Percentiles rank a stretch among this genome's conserved stretches.
Evolutionary conservation across 2,888 invertebrate genomes (phyloP).

Genomic region (Anorthoa munda): DNA sequence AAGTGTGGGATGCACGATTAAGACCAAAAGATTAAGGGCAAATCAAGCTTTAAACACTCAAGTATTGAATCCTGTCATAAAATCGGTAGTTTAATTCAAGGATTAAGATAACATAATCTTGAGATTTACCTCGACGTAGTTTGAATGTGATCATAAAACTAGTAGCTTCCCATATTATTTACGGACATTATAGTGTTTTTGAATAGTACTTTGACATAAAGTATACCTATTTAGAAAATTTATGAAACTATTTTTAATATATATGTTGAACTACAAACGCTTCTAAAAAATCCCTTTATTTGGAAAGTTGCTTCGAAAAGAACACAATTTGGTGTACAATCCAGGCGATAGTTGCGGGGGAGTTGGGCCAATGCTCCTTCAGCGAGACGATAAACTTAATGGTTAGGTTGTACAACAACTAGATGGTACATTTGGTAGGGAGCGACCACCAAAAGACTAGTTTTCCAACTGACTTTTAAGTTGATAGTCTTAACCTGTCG

Average conservation of each 20-base stretch:
- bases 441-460: constrained; percentile 82
- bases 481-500: no score
- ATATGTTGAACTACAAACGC: no score
- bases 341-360: constrained; percentile 97
- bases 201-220: no score
- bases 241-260: neutral
- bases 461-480: neutral
- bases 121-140: neutral
- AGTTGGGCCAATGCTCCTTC: constrained; percentile 96
- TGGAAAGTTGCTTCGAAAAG: constrained; percentile 85
- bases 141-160: neutral
- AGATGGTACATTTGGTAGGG: constrained; percentile 95
- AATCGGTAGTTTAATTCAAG: neutral
- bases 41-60: neutral
- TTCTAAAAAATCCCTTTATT: constrained; percentile 77
- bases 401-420: constrained; percentile 94
- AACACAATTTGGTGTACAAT: constrained; percentile 96
- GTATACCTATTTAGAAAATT: no score
- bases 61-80: neutral
- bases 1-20: neutral
- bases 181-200: no score
- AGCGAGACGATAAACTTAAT: constrained; percentile 96
- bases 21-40: neutral
- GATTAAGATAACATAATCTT: constrained; percentile 8
- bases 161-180: neutral